Conservation (phyloP, 2,888 invertebrate species). For the Tetanocera ferruginea region DNA sequence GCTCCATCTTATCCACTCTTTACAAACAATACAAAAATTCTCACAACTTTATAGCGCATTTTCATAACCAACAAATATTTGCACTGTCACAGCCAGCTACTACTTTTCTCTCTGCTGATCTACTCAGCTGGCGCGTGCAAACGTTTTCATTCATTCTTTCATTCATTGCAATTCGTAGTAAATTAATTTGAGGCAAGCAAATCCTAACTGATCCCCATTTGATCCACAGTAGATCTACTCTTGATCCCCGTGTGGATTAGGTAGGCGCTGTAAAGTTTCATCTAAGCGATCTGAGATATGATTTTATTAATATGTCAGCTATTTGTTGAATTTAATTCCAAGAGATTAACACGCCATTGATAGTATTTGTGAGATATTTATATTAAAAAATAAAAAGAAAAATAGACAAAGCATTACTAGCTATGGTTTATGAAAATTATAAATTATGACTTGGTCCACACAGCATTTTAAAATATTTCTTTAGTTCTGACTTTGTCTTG, state of each 20-base stretch:
- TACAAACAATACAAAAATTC: background rate
- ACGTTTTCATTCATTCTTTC: background rate
- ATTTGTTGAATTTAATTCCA: conserved; percentile 19
- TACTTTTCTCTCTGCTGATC: too few relatives aligned
- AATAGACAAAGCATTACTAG: background rate
- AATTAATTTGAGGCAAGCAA: background rate
- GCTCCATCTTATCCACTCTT: too few relatives aligned
- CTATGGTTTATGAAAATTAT: background rate
- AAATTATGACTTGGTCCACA: background rate
- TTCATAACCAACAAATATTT: too few relatives aligned
- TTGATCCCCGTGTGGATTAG: conserved; percentile 65
- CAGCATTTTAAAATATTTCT: background rate
- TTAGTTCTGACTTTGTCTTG: background rate
- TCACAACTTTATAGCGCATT: background rate
- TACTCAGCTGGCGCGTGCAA: background rate
- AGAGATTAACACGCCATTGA: background rate
- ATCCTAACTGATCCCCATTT: conserved; percentile 5
- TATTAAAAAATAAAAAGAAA: background rate
- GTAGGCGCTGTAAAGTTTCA: conserved; percentile 61
- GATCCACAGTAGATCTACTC: conserved; percentile 56
- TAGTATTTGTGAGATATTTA: background rate
- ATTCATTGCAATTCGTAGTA: background rate
- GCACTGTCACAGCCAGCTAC: too few relatives aligned
- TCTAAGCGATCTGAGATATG: conserved; percentile 37
- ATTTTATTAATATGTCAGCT: conserved; percentile 14